Conservation (phyloP, 2,113 vertebrate genomes). For the Xerus inauris region DNA sequence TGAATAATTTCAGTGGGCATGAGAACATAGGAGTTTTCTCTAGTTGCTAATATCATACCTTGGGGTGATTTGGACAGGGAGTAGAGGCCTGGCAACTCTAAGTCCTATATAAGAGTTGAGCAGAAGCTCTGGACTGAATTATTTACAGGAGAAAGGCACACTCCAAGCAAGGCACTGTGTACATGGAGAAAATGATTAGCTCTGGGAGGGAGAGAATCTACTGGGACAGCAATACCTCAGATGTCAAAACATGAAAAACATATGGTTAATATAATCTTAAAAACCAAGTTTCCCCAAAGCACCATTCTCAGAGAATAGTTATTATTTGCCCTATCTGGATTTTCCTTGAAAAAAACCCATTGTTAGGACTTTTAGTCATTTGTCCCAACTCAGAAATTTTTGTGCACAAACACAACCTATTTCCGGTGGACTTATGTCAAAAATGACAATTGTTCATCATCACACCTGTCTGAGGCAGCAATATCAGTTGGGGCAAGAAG, state of each 20-base stretch:
- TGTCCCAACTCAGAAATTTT: not conserved
- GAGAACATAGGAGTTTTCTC: not conserved
- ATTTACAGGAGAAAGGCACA: no score
- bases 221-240: no score
- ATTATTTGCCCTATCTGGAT: not conserved
- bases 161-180: not conserved
- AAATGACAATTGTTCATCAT: not conserved
- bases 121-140: not conserved
- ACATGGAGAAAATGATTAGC: no score
- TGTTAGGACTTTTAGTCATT: no score
- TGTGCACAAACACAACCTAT: not conserved
- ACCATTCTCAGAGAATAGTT: not conserved
- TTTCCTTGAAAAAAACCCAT: not conserved
- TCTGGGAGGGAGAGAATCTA: no score
- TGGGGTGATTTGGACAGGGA: not conserved
- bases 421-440: not conserved
- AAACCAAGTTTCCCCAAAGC: no score
- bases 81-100: no score
- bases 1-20: not conserved
- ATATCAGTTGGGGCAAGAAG: not conserved
- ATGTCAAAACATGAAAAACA: not conserved
- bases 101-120: no score
- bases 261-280: not conserved
- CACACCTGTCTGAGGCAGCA: not conserved
- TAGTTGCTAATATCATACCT: not conserved